A percentile compares a stretch with the other conserved stretches of the same genome.
Evolutionary conservation across 2,113 vertebrate species (phyloP).

Genomic region (Chionis minor): DNA sequence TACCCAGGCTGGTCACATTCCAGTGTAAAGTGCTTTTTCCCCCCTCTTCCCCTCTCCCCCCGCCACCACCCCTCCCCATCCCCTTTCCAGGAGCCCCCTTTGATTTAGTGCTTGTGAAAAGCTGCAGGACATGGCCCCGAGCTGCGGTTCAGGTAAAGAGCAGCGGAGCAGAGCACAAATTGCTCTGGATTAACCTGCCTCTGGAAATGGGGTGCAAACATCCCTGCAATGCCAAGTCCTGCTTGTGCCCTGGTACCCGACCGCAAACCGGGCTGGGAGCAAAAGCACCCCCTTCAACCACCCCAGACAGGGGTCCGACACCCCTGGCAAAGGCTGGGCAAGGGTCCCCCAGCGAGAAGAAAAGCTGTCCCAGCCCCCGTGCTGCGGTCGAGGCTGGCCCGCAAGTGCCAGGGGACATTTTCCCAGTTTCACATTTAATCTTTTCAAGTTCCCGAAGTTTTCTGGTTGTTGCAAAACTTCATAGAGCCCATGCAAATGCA

Average conservation of each 20-base stretch:
- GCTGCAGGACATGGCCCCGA: background rate
- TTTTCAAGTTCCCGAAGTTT: background rate
- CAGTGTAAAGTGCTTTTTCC: background rate
- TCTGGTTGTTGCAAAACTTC: background rate
- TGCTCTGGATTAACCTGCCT: background rate
- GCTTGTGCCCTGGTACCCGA: accelerated
- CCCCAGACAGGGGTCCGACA: background rate
- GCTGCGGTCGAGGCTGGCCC: background rate
- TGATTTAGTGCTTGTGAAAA: constrained; percentile 31
- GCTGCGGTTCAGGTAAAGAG: background rate
- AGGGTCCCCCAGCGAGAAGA: background rate
- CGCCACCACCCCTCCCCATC: too few species aligned
- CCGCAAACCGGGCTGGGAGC: accelerated
- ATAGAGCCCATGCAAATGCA: accelerated
- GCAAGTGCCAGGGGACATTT: background rate
- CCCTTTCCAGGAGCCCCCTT: background rate
- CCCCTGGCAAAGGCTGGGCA: background rate
- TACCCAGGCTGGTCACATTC: constrained; percentile 5
- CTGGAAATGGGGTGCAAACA: background rate
- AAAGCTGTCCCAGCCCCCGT: accelerated
- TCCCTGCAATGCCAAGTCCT: background rate
- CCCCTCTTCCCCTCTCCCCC: background rate
- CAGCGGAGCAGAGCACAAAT: background rate
- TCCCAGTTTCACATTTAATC: background rate
- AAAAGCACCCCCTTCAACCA: background rate